Evolutionary conservation across 2,888 invertebrate genomes (phyloP).

Genomic region (Caenorhabditis sp.): DNA sequence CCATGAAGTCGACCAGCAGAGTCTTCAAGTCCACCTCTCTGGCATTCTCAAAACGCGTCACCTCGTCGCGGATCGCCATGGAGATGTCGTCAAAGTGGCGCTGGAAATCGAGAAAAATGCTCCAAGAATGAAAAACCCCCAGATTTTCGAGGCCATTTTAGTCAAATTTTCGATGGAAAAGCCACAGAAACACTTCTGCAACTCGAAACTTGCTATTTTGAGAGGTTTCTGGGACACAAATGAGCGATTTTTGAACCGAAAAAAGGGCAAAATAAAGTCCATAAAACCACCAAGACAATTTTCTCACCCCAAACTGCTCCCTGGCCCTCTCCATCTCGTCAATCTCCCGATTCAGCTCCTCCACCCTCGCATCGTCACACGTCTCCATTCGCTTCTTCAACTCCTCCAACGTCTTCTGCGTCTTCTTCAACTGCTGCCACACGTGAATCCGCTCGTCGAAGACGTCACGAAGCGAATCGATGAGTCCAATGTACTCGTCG

Average conservation of each 20-base stretch:
- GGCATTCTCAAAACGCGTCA: neutral
- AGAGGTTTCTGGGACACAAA: no score
- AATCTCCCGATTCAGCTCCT: neutral
- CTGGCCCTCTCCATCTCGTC: neutral
- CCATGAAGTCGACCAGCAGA: neutral
- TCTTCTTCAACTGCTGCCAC: constrained; percentile 3
- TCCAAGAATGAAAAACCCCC: no score
- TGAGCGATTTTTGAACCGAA: no score
- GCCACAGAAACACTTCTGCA: no score
- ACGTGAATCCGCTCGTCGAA: neutral
- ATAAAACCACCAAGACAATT: no score
- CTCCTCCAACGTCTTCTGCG: constrained; percentile 1
- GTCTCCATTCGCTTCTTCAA: neutral
- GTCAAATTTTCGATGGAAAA: no score
- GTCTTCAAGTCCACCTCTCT: neutral
- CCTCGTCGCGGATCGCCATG: neutral
- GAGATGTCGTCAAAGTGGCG: neutral
- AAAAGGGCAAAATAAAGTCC: no score
- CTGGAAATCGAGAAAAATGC: neutral
- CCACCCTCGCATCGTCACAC: neutral
- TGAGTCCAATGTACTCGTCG: neutral
- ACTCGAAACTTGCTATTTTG: no score
- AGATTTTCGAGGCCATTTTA: no score
- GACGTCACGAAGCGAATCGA: neutral
- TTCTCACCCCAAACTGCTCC: neutral